Conservation (phyloP, 2,888 invertebrate species). For the Acanthococcus lagerstroemiae region DNA sequence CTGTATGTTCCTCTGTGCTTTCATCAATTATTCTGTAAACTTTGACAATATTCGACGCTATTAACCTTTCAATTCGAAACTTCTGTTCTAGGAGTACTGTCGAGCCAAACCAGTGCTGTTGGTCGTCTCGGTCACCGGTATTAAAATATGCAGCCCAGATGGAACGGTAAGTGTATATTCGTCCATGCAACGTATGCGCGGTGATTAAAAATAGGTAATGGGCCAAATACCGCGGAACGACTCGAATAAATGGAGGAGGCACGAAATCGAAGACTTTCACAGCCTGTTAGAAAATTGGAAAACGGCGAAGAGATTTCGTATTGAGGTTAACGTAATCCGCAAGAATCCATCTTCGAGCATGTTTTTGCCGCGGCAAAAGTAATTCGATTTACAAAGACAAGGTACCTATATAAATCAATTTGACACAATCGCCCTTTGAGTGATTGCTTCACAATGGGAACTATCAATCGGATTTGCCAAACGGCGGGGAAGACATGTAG, state of each 20-base stretch:
- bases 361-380: background rate
- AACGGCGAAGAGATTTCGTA: no score
- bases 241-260: no score
- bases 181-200: no score
- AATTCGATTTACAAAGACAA: slow-evolving; percentile 24
- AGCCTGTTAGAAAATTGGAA: no score
- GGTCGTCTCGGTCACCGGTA: slow-evolving; percentile 64
- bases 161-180: slow-evolving; percentile 55
- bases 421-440: slow-evolving; percentile 22
- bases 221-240: no score
- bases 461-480: background rate
- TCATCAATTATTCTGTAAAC: no score
- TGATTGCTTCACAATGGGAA: slow-evolving; percentile 14
- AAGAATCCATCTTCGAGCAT: slow-evolving; percentile 10
- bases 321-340: slow-evolving; percentile 8
- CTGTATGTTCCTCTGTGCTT: no score
- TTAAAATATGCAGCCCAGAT: slow-evolving; percentile 73
- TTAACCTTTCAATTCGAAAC: no score
- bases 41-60: no score
- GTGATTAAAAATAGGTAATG: no score
- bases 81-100: slow-evolving; percentile 4
- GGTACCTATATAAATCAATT: slow-evolving; percentile 23
- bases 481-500: no score
- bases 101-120: slow-evolving; percentile 60
- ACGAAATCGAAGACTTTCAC: no score